phyloP scores from a whole-genome alignment of 2,888 invertebrate species.

The Drepana falcataria region DNA sequence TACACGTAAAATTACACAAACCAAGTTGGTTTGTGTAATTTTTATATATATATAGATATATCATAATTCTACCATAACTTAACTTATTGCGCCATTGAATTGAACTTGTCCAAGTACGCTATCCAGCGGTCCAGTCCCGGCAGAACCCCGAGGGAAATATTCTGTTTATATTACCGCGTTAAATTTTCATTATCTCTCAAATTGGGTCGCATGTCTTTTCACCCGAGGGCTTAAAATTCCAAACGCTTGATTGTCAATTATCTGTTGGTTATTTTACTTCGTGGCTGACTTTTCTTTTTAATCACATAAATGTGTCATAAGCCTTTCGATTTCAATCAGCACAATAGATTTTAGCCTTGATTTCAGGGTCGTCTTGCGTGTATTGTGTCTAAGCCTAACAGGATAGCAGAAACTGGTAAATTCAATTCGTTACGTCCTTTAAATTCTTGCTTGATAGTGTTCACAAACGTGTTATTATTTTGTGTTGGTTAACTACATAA shows the following conservation, averaged over 20 bases:
- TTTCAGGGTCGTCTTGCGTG: neutral
- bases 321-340: neutral
- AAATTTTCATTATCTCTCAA: constrained; percentile 19
- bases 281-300: no score
- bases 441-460: no score
- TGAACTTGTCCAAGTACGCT: no score
- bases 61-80: no score
- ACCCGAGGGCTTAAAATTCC: constrained; percentile 12
- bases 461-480: no score
- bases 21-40: no score
- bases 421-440: neutral
- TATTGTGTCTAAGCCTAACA: neutral
- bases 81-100: no score
- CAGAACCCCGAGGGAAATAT: constrained; percentile 11
- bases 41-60: no score
- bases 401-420: neutral
- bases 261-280: constrained; percentile 8
- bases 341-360: neutral
- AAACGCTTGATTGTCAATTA: constrained; percentile 23
- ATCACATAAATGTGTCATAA: neutral
- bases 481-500: no score
- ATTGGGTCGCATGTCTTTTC: constrained; percentile 13
- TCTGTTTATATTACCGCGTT: constrained; percentile 14
- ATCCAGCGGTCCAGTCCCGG: neutral
- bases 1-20: no score